Evolutionary conservation across 2,113 vertebrate species (phyloP).

Genomic region (Aleadryas rufinucha): DNA sequence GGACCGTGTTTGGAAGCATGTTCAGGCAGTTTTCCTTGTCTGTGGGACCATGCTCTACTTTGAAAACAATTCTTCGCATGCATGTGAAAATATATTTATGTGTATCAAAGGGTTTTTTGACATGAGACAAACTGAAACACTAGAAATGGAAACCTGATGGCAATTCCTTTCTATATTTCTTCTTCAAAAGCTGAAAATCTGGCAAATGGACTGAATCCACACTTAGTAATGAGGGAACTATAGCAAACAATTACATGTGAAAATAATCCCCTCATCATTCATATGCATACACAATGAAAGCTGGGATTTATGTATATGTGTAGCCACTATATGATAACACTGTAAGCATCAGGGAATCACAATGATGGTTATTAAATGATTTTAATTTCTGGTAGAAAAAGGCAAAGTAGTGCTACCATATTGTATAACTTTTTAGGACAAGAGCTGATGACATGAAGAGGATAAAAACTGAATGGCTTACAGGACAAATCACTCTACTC

Average conservation of each 20-base stretch:
- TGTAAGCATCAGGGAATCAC: neutral
- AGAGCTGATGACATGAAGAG: neutral
- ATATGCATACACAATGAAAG: neutral
- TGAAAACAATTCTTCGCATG: neutral
- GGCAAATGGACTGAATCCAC: slow-evolving; percentile 18
- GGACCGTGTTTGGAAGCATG: neutral
- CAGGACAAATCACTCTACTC: neutral
- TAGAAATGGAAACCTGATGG: slow-evolving; percentile 54
- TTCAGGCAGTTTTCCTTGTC: neutral
- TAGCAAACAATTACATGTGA: neutral
- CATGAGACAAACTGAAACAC: slow-evolving; percentile 2
- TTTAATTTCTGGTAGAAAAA: neutral
- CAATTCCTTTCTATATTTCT: neutral
- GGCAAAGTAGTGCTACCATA: neutral
- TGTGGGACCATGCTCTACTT: neutral
- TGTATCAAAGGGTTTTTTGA: slow-evolving; percentile 29
- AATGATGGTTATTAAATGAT: neutral
- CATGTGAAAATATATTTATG: slow-evolving; percentile 22
- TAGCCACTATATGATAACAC: neutral
- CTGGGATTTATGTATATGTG: neutral
- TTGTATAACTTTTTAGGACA: neutral
- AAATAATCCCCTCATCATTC: neutral
- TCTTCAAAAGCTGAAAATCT: slow-evolving; percentile 31
- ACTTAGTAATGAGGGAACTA: slow-evolving; percentile 11
- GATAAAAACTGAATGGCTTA: neutral